Evolutionary conservation across 2,888 invertebrate genomes (phyloP).

Genomic region (Harpalus rufipes): DNA sequence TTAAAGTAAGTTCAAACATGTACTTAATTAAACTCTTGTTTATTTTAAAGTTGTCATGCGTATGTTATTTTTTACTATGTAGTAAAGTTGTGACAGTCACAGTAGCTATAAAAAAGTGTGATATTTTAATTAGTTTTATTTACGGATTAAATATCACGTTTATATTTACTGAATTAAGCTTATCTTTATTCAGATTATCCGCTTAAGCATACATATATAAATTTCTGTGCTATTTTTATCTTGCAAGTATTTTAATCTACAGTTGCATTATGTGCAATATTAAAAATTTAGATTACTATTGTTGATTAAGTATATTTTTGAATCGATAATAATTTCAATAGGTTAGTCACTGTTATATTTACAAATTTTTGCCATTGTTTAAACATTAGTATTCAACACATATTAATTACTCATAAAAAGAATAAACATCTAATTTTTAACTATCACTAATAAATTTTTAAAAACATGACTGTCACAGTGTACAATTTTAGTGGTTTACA

Average conservation of each 20-base stretch:
- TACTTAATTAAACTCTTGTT: background rate
- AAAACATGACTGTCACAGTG: too few relatives aligned
- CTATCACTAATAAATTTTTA: too few relatives aligned
- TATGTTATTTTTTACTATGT: slow-evolving; percentile 1
- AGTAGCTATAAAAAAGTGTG: background rate
- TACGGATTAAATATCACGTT: background rate
- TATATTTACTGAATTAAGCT: slow-evolving; percentile 6
- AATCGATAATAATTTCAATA: slow-evolving; percentile 20
- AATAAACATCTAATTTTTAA: background rate
- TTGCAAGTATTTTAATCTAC: background rate
- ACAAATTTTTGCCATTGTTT: background rate
- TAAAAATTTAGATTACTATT: background rate
- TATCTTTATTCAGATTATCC: background rate
- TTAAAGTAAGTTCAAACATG: background rate
- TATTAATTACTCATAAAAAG: background rate
- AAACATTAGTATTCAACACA: background rate
- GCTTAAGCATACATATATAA: background rate
- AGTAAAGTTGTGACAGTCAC: background rate
- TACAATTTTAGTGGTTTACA: too few relatives aligned
- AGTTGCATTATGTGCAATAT: background rate
- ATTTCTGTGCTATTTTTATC: slow-evolving; percentile 7
- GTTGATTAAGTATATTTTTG: background rate
- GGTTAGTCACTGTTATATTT: slow-evolving; percentile 17
- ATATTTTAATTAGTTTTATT: background rate
- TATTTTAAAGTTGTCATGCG: background rate